A percentile compares a stretch with the other conserved stretches of the same genome.
Evolutionary conservation across 2,113 vertebrate species (phyloP).

Genomic region (Noctilio leporinus): DNA sequence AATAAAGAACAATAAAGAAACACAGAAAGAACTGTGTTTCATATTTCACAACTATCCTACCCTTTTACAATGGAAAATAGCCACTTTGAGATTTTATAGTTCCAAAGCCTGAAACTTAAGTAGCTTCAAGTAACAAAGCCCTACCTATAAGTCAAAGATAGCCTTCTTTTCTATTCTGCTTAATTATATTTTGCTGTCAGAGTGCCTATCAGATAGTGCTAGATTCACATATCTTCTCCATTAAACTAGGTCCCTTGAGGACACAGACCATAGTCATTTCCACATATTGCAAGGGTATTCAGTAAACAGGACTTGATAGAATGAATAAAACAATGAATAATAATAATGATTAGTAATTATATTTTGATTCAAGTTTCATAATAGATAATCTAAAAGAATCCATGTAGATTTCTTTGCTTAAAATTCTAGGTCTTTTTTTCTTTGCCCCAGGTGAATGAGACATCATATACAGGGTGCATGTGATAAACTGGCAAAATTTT

Average conservation of each 20-base stretch:
- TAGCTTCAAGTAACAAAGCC: not conserved
- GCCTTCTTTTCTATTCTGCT: too few relatives aligned
- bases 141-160: not conserved
- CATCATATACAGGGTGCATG: too few relatives aligned
- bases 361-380: not conserved
- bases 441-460: not conserved
- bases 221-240: not conserved
- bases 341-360: not conserved
- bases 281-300: rapidly evolving
- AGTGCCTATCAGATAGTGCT: not conserved
- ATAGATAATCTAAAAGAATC: not conserved
- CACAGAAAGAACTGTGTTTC: too few relatives aligned
- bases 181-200: not conserved
- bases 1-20: rapidly evolving
- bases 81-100: not conserved
- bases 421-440: not conserved
- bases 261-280: rapidly evolving
- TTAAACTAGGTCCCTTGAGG: not conserved
- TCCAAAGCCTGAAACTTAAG: not conserved
- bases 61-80: not conserved
- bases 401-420: not conserved
- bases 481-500: too few relatives aligned
- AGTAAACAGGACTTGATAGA: not conserved
- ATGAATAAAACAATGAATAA: not conserved
- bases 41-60: not conserved